phyloP scores from a whole-genome alignment of 2,113 vertebrate genomes.

The Salvator merianae region DNA sequence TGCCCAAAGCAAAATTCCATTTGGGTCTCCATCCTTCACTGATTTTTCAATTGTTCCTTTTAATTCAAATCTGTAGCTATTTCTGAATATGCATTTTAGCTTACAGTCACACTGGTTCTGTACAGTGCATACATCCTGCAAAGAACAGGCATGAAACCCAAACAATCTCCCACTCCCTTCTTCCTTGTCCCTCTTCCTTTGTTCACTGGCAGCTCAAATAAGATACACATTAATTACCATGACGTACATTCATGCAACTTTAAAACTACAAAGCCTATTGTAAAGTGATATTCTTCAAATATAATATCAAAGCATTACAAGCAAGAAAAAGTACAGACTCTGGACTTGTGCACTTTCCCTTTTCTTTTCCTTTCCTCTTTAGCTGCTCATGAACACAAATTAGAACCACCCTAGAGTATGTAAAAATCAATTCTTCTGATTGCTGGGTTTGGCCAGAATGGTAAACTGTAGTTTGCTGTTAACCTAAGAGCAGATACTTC shows the following conservation, averaged over 20 bases:
- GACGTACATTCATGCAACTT: neutral
- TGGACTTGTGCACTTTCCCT: too few species aligned
- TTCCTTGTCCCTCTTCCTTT: neutral
- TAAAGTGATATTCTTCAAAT: neutral
- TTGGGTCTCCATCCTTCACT: neutral
- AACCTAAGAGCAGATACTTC: too few species aligned
- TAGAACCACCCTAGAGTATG: too few species aligned
- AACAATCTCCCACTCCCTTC: neutral
- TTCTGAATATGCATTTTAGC: neutral
- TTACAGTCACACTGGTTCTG: neutral
- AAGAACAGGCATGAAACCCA: neutral
- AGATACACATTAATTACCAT: neutral
- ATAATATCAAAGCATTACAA: neutral
- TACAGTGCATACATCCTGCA: neutral
- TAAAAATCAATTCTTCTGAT: too few species aligned
- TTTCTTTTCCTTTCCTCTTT: too few species aligned
- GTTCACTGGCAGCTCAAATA: neutral
- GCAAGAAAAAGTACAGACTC: too few species aligned
- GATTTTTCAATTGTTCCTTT: conserved; percentile 10
- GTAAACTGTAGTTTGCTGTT: neutral
- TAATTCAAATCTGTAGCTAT: conserved; percentile 4
- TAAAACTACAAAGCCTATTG: neutral
- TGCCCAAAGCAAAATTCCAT: conserved; percentile 12
- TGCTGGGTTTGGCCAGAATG: too few species aligned
- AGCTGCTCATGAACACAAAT: too few species aligned